Percentiles rank a stretch among this genome's conserved stretches.
Conservation (phyloP, 2,113 vertebrate genomes). For the Pelusios castaneus region DNA sequence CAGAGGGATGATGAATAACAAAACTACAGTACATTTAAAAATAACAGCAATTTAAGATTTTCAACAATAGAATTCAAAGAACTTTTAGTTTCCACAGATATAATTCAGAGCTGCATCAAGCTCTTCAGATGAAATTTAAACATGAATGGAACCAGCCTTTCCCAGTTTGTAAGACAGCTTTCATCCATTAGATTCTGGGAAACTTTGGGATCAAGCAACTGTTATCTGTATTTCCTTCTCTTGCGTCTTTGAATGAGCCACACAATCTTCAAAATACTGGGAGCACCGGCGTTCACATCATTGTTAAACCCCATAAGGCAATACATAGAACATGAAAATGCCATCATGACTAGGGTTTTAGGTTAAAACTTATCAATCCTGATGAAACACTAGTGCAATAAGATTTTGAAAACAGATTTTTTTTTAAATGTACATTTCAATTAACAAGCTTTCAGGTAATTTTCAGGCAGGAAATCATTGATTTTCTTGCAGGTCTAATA, state of each 20-base stretch:
- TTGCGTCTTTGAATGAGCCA: not conserved
- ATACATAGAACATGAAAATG: rapidly evolving
- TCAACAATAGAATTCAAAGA: not conserved
- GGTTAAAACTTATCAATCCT: not conserved
- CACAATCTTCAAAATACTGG: not conserved
- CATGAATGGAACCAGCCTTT: not conserved
- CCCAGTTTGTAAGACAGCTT: not conserved
- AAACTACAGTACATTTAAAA: not conserved
- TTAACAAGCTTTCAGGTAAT: not conserved
- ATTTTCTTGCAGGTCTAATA: not conserved
- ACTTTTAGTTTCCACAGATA: not conserved
- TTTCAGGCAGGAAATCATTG: not conserved
- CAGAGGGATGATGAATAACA: constrained; percentile 9
- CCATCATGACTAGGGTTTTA: not conserved
- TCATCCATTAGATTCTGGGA: not conserved
- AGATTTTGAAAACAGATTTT: not conserved
- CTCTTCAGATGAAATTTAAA: not conserved
- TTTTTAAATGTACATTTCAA: not conserved
- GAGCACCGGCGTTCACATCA: not conserved
- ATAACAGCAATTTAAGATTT: constrained; percentile 14
- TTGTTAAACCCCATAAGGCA: not conserved
- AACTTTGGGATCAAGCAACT: not conserved
- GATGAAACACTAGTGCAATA: not conserved
- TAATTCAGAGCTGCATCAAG: not conserved
- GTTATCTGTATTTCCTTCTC: not conserved